Evolutionary conservation across 2,888 invertebrate genomes (phyloP), one percentile per base, ranked within the genome.

Genomic region (Microctonus aethiopoides): DNA sequence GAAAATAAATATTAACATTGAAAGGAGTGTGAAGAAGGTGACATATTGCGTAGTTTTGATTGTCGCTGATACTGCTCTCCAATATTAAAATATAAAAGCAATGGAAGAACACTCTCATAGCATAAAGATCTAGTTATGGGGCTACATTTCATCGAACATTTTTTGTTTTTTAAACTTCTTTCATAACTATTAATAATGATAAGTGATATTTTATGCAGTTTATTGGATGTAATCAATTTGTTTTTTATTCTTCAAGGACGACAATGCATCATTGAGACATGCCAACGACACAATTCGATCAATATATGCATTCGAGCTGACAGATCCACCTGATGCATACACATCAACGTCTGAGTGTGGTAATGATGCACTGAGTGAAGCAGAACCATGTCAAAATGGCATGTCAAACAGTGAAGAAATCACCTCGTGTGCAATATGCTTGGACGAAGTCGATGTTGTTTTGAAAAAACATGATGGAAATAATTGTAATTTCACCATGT

Each of bases 391-490:
- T 71, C 81, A 79, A 41, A 79, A 76, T 60, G 78, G 79, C 29
- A 76, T 79, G 1, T 72, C 73, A 51, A 75, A 78, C n/a, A 78
- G 81, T 29, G 85, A 84, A 36, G 84, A 85, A 71, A 79, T 81
- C 20, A 81, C 80, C 13, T 77, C 79, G 2, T 91, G 91, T 82
- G 89, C 88, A 54, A 91, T 91, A 74, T 91, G 91, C 76, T 84
- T 91, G 57, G 91, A 91, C 75, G 91, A 91, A 71, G 85, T 89
- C 78, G 87, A 89, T 24, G 84, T 85, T 26, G 88, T 89, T 69
- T 83, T 91, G 65, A 88, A 89, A 76, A 88, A 88, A 29, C 91
- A 91, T 79, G 86, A 85, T 16, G 87, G 86, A n/a, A 91, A 90
- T 77, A 87, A 86, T 59, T 91, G 91, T 76, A 87, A 88, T 20